Evolutionary conservation across 2,797 vertebrate species (phyloP), one percentile per base, ranked within the genome.

Genomic region (Lateolabrax maculatus): DNA sequence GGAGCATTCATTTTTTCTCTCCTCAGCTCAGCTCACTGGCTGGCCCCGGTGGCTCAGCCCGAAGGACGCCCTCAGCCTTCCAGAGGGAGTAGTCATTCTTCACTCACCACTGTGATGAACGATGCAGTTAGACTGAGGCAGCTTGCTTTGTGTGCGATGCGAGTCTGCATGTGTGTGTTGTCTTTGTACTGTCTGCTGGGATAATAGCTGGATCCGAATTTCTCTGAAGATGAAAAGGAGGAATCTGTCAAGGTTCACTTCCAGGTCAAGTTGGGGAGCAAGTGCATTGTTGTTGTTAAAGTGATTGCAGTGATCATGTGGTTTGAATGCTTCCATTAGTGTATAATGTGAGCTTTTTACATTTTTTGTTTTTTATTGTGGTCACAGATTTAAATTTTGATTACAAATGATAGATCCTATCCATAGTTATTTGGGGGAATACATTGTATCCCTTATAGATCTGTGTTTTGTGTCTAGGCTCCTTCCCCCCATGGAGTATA

Each of bases 31-130:
- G 87, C 87, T 86, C 77, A 19, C 52, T 53, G 63, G 19, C 52
- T 53, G 63, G 73, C 89, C 72, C 88, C 48, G 16, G 70, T 69
- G 81, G 74, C 84, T 84, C 66, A 79, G 86, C 86, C 84, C 53
- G 82, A 90, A 92, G 90, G 92, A 91, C 87, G 41, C 83, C 85
- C 84, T 86, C 75, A 87, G 84, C 68, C 75, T 79, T 83, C 71
- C 68, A 71, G 49, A 81, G 86, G 79, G 76, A 86, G 78, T 57
- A 81, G 79, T 87, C 90, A 88, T 89, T 92, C 84, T 77, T 84
- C 85, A 87, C 75, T 83, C 77, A 23, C 55, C 34, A 1, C 79
- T 74, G 77, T 91, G 91, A 92, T 91, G 72, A 91, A 92, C 29
- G 84, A 91, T 75, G 89, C 78, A 19, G 87, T 75, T 68, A 81